A percentile compares a stretch with the other conserved stretches of the same genome.
phyloP scores from a whole-genome alignment of 2,797 vertebrate genomes.

The Argya squamiceps region DNA sequence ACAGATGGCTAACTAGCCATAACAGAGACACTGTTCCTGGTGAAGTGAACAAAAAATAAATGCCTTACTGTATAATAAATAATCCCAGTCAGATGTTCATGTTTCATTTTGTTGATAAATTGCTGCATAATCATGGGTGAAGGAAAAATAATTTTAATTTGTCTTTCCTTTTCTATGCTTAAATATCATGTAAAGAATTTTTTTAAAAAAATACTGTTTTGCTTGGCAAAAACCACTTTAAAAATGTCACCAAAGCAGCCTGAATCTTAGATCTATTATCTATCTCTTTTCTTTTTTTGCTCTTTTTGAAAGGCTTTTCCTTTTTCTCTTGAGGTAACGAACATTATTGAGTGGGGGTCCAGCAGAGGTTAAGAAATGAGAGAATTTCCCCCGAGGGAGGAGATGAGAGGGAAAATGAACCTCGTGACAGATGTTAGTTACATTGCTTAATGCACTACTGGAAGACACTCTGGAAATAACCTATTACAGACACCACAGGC shows the following conservation, averaged over 20 bases:
- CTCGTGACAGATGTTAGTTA: constrained; percentile 44
- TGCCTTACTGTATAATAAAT: constrained; percentile 49
- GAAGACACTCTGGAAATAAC: constrained; percentile 43
- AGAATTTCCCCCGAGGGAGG: constrained; percentile 34
- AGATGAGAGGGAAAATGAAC: constrained; percentile 51
- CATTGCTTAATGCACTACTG: constrained; percentile 48
- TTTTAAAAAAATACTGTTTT: neutral
- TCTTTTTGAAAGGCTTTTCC: neutral
- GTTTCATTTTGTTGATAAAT: constrained; percentile 53
- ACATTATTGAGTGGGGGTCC: constrained; percentile 19
- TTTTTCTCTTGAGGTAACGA: constrained; percentile 30
- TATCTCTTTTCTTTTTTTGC: neutral
- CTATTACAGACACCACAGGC: neutral
- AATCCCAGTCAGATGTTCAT: constrained; percentile 39
- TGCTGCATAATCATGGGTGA: constrained; percentile 25
- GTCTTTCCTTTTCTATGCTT: constrained; percentile 12
- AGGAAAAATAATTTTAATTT: constrained; percentile 43
- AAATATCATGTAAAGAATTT: neutral
- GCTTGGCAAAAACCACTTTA: constrained; percentile 2
- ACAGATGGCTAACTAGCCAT: constrained; percentile 52
- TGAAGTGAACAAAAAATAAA: constrained; percentile 20
- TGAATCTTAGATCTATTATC: neutral
- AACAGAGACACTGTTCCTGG: constrained; percentile 34
- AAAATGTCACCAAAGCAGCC: constrained; percentile 17
- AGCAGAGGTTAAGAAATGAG: constrained; percentile 40